A percentile compares a stretch with the other conserved stretches of the same genome.
Evolutionary conservation across 1,140 invertebrate species (phyloP).

Genomic region (Cyrtorhinus lividipennis): DNA sequence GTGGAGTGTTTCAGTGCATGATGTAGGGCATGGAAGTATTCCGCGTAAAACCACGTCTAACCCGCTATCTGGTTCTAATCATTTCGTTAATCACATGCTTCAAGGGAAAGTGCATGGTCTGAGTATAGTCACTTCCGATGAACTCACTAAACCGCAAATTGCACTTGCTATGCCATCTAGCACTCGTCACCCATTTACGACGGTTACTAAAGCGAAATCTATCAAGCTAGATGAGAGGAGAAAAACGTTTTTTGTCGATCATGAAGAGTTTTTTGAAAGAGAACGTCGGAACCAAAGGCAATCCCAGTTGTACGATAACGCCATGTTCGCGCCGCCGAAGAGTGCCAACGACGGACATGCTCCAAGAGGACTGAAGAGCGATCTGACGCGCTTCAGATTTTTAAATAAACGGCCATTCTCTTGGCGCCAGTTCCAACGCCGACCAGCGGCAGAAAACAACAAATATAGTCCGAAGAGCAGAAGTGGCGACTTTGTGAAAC

Average conservation of each 20-base stretch:
- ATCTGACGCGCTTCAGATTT: too few relatives aligned
- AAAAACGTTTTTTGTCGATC: constrained; percentile 2
- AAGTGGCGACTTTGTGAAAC: neutral
- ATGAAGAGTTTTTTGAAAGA: neutral
- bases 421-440: too few relatives aligned
- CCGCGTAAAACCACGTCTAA: neutral
- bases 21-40: constrained; percentile 24
- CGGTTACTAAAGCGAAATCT: neutral
- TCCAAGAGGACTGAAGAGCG: too few relatives aligned
- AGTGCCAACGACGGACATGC: too few relatives aligned
- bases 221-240: constrained; percentile 9
- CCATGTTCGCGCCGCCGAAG: too few relatives aligned
- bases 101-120: neutral
- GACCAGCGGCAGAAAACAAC: neutral
- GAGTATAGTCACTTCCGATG: neutral
- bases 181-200: too few relatives aligned
- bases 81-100: neutral
- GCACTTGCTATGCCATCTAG: too few relatives aligned
- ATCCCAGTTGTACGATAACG: too few relatives aligned
- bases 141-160: too few relatives aligned
- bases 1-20: constrained; percentile 25
- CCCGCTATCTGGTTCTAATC: neutral
- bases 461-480: neutral
- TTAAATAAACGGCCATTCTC: too few relatives aligned
- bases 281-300: neutral